phyloP scores from a whole-genome alignment of 2,797 vertebrate genomes.

The Enteromius radiatus region DNA sequence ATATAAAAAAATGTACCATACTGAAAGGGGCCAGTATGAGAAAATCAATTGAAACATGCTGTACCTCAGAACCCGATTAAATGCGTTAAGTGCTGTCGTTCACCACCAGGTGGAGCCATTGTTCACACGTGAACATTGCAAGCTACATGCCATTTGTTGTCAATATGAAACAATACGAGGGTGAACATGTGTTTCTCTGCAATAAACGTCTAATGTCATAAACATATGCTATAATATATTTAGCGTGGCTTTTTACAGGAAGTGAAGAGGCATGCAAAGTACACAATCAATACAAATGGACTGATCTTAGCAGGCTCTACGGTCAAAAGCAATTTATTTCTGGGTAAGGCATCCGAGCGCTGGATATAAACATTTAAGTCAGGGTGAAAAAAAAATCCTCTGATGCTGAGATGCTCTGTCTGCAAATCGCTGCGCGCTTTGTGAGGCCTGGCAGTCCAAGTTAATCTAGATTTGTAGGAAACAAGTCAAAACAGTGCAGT shows the following conservation, averaged over 20 bases:
- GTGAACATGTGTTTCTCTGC: conserved; percentile 39
- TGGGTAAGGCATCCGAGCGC: not conserved
- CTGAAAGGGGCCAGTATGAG: not conserved
- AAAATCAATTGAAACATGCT: conserved; percentile 25
- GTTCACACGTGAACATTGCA: not conserved
- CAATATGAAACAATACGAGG: conserved; percentile 28
- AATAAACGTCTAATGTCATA: conserved; percentile 30
- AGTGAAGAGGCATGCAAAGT: not conserved
- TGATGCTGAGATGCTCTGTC: not conserved
- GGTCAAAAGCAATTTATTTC: conserved; percentile 7
- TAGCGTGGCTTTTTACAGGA: conserved; percentile 1
- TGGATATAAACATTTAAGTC: not conserved
- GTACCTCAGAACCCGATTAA: conserved; percentile 36
- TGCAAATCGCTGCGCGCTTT: not conserved
- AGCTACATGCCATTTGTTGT: conserved; percentile 19
- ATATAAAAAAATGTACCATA: not conserved
- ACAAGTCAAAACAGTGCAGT: not conserved
- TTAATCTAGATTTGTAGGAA: conserved; percentile 10
- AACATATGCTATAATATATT: conserved; percentile 10
- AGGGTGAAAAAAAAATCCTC: not conserved
- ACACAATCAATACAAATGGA: conserved; percentile 18
- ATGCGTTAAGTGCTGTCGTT: not conserved
- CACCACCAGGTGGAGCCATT: conserved; percentile 52
- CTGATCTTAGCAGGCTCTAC: not conserved
- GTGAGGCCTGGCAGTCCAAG: not conserved